Percentiles rank a stretch among this genome's conserved stretches.
Evolutionary conservation across 2,113 vertebrate species (phyloP).

Genomic region (Tenrec ecaudatus): DNA sequence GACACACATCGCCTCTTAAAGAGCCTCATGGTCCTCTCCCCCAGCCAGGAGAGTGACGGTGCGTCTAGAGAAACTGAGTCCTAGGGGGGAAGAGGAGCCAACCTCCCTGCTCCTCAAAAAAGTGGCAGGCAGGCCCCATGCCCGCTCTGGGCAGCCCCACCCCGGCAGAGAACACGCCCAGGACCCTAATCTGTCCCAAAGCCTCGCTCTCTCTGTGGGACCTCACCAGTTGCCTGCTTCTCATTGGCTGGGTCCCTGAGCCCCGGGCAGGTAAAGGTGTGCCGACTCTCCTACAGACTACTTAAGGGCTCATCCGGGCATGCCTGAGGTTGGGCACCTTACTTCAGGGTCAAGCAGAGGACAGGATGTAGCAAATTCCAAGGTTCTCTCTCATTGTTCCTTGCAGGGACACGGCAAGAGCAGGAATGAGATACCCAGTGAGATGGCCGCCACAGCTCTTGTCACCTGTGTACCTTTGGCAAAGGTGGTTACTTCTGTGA

Average conservation of each 20-base stretch:
- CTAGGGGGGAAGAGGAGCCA: not conserved
- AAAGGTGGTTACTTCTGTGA: not conserved
- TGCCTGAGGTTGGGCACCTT: not conserved
- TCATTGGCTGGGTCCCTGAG: not conserved
- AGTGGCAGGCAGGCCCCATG: not conserved
- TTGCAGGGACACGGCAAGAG: not conserved
- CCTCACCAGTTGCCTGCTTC: not conserved
- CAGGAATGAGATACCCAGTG: not conserved
- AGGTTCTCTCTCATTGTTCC: not conserved
- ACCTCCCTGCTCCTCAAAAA: not conserved
- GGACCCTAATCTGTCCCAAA: not conserved
- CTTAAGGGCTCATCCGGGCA: conserved; percentile 33
- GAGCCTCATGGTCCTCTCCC: not conserved
- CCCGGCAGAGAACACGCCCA: not conserved
- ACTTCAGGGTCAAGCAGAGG: not conserved
- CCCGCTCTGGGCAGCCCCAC: not conserved
- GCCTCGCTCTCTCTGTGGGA: not conserved
- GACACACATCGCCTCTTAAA: not conserved
- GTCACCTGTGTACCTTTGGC: not conserved
- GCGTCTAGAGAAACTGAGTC: not conserved
- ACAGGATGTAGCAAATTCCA: not conserved
- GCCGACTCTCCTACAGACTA: not conserved
- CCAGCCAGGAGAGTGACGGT: not conserved
- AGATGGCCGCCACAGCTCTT: not conserved
- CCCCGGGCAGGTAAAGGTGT: not conserved